A percentile compares a stretch with the other conserved stretches of the same genome.
Evolutionary conservation across 1,140 invertebrate genomes (phyloP).

Genomic region (Dreissena rostriformis): DNA sequence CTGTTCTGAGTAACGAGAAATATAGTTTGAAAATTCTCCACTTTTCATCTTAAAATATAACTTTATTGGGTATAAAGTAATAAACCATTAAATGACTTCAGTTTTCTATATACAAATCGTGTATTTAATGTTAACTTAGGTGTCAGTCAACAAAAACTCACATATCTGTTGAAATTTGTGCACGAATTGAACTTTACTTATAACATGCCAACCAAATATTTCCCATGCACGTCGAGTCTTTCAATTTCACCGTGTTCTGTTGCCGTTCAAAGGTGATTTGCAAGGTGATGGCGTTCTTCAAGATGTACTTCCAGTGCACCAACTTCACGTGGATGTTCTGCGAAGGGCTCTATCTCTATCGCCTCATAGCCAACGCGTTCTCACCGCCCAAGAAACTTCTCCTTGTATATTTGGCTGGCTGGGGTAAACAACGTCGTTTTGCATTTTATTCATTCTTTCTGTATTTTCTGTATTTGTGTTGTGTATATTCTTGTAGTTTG

Average conservation of each 20-base stretch:
- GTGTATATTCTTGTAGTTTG: background rate
- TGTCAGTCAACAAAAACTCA: no score
- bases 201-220: no score
- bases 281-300: conserved; percentile 75
- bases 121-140: no score
- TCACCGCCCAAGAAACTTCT: conserved; percentile 82
- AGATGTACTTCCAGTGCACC: conserved; percentile 75
- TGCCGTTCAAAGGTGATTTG: conserved; percentile 70
- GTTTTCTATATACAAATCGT: no score
- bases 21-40: no score
- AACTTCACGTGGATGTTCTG: conserved; percentile 83
- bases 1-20: no score
- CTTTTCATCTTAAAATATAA: no score
- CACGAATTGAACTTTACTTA: no score
- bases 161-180: no score
- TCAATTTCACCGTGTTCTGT: background rate
- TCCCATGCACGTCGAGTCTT: no score
- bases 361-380: conserved; percentile 83
- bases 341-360: conserved; percentile 84
- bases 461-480: background rate
- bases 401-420: conserved; percentile 83
- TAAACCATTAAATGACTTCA: no score
- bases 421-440: conserved; percentile 82
- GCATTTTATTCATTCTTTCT: background rate
- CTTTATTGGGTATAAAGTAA: no score